These are phyloP conservation scores for Zosterops borbonicus DNA, from an alignment of 2,113 vertebrate genomes.

Conservation along the genomic window DNA sequence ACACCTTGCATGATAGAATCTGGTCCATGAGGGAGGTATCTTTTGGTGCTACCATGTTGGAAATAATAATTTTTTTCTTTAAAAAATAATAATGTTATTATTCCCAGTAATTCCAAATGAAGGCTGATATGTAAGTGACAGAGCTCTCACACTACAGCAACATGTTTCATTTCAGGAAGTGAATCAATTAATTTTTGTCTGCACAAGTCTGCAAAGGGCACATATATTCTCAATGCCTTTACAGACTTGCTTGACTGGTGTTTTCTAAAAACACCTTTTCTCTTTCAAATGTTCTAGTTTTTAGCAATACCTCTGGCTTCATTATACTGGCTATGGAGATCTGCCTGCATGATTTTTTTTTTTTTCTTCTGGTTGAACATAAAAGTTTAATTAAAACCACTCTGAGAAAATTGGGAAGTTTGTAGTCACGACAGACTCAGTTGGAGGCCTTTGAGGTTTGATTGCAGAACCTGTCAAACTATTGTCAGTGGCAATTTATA, in stretches of 20 bases:
- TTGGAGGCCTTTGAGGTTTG: conserved; percentile 8
- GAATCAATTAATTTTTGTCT: not conserved
- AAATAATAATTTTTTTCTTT: not conserved
- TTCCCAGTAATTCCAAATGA: not conserved
- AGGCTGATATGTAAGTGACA: not conserved
- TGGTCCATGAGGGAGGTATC: not conserved
- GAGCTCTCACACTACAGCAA: not conserved
- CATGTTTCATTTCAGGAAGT: not conserved
- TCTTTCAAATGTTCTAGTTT: not conserved
- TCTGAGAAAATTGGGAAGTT: not conserved
- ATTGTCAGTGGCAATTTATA: not conserved
- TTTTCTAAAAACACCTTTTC: not conserved
- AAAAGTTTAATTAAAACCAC: conserved; percentile 41
- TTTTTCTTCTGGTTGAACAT: conserved; percentile 5
- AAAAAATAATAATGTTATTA: not conserved
- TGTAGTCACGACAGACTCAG: not conserved
- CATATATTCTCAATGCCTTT: not conserved
- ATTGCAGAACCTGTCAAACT: not conserved
- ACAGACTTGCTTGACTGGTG: not conserved
- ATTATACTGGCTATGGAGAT: not conserved
- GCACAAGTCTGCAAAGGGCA: not conserved
- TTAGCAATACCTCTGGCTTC: not conserved
- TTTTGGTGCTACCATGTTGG: not conserved
- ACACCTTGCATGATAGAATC: not conserved
- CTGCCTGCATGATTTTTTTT: not conserved